These are phyloP conservation scores for Phoronis australis DNA, from an alignment of 2,888 invertebrate genomes.

Conservation along the genomic window DNA sequence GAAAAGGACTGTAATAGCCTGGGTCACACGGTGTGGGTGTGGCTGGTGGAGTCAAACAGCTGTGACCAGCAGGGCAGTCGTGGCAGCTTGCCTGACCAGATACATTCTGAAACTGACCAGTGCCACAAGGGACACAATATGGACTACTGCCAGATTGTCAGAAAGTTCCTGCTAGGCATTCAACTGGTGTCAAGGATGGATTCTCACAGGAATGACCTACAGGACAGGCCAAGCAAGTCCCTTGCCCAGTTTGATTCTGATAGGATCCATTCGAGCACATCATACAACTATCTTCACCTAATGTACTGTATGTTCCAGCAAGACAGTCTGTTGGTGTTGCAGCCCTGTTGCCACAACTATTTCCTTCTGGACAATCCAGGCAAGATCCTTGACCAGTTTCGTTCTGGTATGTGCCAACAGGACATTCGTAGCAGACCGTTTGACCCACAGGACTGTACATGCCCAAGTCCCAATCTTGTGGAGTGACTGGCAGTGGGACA, in stretches of 20 bases:
- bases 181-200: conserved; percentile 13
- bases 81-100: too few relatives aligned
- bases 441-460: conserved; percentile 7
- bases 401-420: conserved; percentile 10
- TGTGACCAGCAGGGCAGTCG: too few relatives aligned
- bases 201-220: conserved; percentile 32
- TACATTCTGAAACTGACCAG: conserved; percentile 32
- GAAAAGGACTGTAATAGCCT: too few relatives aligned
- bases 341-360: background rate
- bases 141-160: conserved; percentile 17
- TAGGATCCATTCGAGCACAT: conserved; percentile 39
- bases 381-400: background rate
- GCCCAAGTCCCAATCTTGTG: conserved; percentile 4
- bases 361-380: conserved; percentile 4
- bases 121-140: conserved; percentile 34
- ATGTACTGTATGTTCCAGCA: conserved; percentile 16
- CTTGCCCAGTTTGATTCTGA: conserved; percentile 25
- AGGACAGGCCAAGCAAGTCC: conserved; percentile 36
- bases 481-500: conserved; percentile 10
- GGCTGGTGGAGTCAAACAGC: too few relatives aligned
- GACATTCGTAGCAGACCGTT: conserved; percentile 3
- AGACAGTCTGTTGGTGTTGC: conserved; percentile 10
- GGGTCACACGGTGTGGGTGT: too few relatives aligned
- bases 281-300: conserved; percentile 9
- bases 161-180: conserved; percentile 26